Base-by-base conservation (phyloP, 2,113 vertebrate species). In the Tyto alba region DNA sequence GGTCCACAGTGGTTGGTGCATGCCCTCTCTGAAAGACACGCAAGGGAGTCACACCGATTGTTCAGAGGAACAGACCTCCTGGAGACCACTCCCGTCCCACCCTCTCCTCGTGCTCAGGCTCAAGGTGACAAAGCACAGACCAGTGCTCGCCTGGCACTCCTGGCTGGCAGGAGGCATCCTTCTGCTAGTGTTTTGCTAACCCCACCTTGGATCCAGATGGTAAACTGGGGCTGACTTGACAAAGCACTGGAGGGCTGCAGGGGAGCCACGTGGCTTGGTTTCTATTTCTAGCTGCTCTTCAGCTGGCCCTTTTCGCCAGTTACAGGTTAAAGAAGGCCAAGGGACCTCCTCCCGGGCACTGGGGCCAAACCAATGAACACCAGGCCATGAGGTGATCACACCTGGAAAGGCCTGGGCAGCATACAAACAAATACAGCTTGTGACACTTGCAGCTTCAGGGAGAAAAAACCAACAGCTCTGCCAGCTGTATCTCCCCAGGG, bases 21-120 rank as follows among this genome's bases (percentile, higher is more conserved):
- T 93, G 96, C 95, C 96, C 96, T 90, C 95, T 97, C 96, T 96
- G 96, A 96, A 96, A 96, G 96, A 96, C 86, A 96, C 69, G 95
- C 95, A 90, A 96, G 88, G 95, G 69, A 96, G 94, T 96, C 96
- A 96, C 95, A 94, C 53, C 86, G 10, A 1, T 93, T 68, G 96
- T 74, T 69, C 96, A 69, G 21, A 94, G 93, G 95, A 93, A 91
- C 63, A 95, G 95, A 83, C 27, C 78, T 93, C 41, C 90, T 94
- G 95, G 92, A 94, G 72, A 93, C 50, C 59, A 0, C 85, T 96
- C 93, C 95, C 94, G 0, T 88, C 96, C 96, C 96, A 50, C 96
- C 96, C 96, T 66, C 87, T 84, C 56, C 88, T 68, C 5, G 3
- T 29, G 68, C 74, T 62, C 45, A 2, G 40, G 57, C 71, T 19